Conservation (phyloP, 2,113 vertebrate genomes). For the Lycaon pictus region DNA sequence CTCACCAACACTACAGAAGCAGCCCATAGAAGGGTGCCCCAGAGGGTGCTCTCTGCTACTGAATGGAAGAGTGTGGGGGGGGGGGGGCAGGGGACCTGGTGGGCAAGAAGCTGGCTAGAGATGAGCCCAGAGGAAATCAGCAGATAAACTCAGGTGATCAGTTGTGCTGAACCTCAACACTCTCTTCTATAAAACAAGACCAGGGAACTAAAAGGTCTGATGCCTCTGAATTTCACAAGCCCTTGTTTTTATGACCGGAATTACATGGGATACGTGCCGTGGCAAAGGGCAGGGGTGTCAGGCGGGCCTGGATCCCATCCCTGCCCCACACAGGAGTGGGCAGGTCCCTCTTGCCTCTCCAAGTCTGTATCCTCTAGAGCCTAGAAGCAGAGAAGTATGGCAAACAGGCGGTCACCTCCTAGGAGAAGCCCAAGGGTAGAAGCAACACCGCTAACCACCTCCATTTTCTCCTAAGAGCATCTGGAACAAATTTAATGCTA, state of each 20-base stretch:
- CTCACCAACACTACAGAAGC: neutral
- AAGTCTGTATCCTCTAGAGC: neutral
- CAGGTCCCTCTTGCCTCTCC: neutral
- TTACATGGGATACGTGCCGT: neutral
- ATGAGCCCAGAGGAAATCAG: neutral
- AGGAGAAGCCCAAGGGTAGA: neutral
- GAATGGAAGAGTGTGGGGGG: neutral
- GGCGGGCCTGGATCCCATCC: neutral
- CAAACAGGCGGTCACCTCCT: neutral
- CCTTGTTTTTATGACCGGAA: neutral
- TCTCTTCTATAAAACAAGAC: neutral
- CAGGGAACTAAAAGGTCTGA: neutral
- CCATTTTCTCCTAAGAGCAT: neutral
- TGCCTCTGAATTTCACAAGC: neutral
- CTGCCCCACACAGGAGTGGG: neutral
- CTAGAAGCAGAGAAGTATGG: neutral
- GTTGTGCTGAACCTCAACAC: neutral
- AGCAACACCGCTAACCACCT: neutral
- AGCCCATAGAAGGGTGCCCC: neutral
- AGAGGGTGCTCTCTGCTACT: fast-evolving
- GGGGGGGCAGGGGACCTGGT: neutral
- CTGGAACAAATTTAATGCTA: conserved; percentile 24
- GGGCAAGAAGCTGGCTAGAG: neutral
- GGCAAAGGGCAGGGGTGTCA: neutral
- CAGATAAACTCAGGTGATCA: neutral